Base-by-base conservation (phyloP, 2,888 invertebrate genomes). In the Entomobrya proxima region DNA sequence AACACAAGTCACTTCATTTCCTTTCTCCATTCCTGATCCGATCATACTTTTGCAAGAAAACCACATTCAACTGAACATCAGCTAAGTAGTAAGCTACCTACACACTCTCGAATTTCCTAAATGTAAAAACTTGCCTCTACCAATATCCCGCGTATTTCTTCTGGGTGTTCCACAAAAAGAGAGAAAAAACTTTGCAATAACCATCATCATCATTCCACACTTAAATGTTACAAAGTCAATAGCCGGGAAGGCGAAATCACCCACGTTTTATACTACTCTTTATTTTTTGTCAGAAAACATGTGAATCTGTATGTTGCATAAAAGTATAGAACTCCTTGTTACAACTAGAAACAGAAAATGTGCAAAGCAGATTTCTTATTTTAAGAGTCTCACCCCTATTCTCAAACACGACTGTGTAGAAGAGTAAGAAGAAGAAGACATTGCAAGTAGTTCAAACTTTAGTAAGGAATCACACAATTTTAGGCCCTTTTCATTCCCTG, bases 111-210 rank as follows among this genome's bases (percentile, higher is more conserved):
- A n/a, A n/a, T 30, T 30, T 5, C 27, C 30, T 11, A 58, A 58
- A 58, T 58, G 58, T 58, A 30, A 30, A 58, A 52, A n/a, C n/a
- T n/a, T n/a, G n/a, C n/a, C 52, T 52, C 58, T 13, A 15, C 27
- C 30, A 27, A 2, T 27, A 4, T 2, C 58, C 13, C 30, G n/a
- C 11, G 30, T 58, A 35, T 35, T 15, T n/a, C n/a, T n/a, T n/a
- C n/a, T n/a, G n/a, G 44, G 44, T 15, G 7, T 40, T 40, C 9
- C 15, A 40, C 44, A 40, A 7, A 15, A 40, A 40, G 35, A 67
- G n/a, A 37, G 40, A 69, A 69, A 72, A 81, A 81, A 81, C 74
- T 81, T 81, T 82, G 67, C 82, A 82, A 82, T 82, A 82, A 82
- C 82, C 75, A 76, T 82, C 76, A 72, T 58, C 74, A 81, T 81